phyloP scores from a whole-genome alignment of 2,113 vertebrate genomes.

The Speoplatyrhinus poulsoni region DNA sequence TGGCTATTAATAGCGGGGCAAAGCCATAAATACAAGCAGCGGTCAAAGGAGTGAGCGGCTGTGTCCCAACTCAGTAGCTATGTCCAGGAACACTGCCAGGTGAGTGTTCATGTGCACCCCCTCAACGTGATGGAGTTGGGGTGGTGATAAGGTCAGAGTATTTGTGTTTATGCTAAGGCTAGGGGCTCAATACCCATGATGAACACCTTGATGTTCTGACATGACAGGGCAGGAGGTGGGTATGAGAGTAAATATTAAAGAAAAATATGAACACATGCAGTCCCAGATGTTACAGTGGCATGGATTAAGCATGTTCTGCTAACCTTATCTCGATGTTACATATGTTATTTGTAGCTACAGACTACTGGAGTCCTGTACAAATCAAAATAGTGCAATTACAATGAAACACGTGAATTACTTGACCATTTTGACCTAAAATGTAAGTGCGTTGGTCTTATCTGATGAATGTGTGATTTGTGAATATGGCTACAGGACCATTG shows the following conservation, averaged over 20 bases:
- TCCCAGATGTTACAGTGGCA: slow-evolving; percentile 26
- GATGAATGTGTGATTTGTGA: slow-evolving; percentile 39
- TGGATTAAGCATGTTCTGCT: slow-evolving; percentile 24
- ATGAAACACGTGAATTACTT: background rate
- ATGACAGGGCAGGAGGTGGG: background rate
- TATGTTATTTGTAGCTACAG: no score
- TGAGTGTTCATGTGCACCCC: slow-evolving; percentile 18
- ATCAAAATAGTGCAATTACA: background rate
- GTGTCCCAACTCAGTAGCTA: slow-evolving; percentile 39
- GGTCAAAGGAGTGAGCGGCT: slow-evolving; percentile 63
- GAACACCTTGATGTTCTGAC: slow-evolving; percentile 32
- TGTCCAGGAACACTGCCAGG: slow-evolving; percentile 11
- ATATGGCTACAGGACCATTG: slow-evolving; percentile 28
- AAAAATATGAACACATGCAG: background rate
- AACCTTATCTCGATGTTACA: no score
- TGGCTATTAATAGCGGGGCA: slow-evolving; percentile 66
- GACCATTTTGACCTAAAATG: slow-evolving; percentile 1
- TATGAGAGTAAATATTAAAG: background rate
- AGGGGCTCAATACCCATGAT: slow-evolving; percentile 1
- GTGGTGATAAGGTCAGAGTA: background rate
- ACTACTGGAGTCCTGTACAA: no score
- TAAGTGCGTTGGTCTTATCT: slow-evolving; percentile 24
- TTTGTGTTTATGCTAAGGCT: slow-evolving; percentile 1
- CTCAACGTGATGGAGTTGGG: background rate
- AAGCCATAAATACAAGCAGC: slow-evolving; percentile 54